phyloP scores from a whole-genome alignment of 1,140 invertebrate species.

The Coelopa frigida region DNA sequence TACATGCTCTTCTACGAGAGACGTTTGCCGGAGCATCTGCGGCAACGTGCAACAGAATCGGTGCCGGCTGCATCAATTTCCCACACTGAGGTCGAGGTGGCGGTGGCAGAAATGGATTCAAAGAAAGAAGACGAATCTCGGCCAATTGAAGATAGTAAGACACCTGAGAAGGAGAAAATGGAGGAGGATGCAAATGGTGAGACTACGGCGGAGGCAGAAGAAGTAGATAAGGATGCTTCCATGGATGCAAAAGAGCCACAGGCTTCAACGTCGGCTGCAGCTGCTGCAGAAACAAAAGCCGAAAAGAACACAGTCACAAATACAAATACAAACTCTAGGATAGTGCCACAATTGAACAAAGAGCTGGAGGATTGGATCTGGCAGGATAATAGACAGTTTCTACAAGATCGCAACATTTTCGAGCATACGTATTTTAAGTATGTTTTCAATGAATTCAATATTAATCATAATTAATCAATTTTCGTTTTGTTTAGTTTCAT shows the following conservation, averaged over 20 bases:
- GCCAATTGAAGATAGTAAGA: neutral
- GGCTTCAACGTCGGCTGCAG: constrained; percentile 36
- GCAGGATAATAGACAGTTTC: constrained; percentile 92
- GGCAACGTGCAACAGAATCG: too few relatives aligned
- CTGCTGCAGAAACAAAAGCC: constrained; percentile 5
- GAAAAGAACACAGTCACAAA: neutral
- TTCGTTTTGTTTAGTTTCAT: constrained; percentile 66
- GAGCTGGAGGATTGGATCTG: constrained; percentile 87
- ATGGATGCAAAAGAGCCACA: constrained; percentile 19
- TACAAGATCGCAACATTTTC: constrained; percentile 92
- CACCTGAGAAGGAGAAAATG: neutral
- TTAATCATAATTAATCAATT: neutral
- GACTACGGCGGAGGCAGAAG: neutral
- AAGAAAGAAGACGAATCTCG: neutral
- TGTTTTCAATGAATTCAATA: constrained; percentile 39
- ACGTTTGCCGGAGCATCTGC: constrained; percentile 36
- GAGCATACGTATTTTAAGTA: constrained; percentile 91
- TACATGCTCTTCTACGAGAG: constrained; percentile 97
- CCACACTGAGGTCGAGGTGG: neutral
- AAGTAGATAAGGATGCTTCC: neutral
- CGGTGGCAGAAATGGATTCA: neutral
- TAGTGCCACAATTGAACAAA: constrained; percentile 54
- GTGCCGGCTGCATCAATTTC: constrained; percentile 28
- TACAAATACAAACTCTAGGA: neutral
- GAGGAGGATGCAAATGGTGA: too few relatives aligned